Base-by-base conservation (phyloP, 2,113 vertebrate genomes). In the Pteronura brasiliensis region DNA sequence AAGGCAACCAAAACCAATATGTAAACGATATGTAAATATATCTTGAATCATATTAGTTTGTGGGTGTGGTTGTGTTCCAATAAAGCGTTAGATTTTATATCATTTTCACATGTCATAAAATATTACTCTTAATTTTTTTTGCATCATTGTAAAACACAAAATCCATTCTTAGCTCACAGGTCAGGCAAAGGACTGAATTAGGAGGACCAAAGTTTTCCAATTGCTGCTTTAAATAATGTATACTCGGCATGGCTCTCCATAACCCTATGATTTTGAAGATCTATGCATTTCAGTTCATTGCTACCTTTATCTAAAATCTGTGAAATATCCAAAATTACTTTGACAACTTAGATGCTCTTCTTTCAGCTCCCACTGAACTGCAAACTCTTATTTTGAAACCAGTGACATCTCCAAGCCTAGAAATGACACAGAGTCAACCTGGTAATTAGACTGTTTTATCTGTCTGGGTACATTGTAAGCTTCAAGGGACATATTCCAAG, bases 371-470 rank as follows among this genome's bases (percentile, higher is more conserved):
- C 25, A 93, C 67, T 93, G 96, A 97, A 90, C 57, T 85, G 31
- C 83, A 97, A 93, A 97, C 83, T 93, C 69, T 84, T 96, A 86
- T 31, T 97, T 90, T 96, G 89, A 96, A 92, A 95, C 87, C 97
- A 94, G 87, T 96, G 92, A 98, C 96, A 91, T 91, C 96, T 67
- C 55, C 96, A 90, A 95, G 79, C 34, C 90, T 98, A 97, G 95
- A 97, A 79, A 91, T 95, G 44, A 74, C 95, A 90, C 83, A 87
- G 49, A 96, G 84, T 72, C 96, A 92, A 89, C 74, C 89, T 86
- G 98, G 97, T 98, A 98, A 98, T 97, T 95, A 81, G 81, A 92
- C 52, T 84, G 7, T 91, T 97, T 93, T 86, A 14, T 92, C 34
- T 97, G 1, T 79, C 39, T 91, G 71, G 23, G 14, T 90, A 29